A percentile compares a stretch with the other conserved stretches of the same genome.
Conservation (phyloP, 2,888 invertebrate genomes). For the Abrostola tripartita region DNA sequence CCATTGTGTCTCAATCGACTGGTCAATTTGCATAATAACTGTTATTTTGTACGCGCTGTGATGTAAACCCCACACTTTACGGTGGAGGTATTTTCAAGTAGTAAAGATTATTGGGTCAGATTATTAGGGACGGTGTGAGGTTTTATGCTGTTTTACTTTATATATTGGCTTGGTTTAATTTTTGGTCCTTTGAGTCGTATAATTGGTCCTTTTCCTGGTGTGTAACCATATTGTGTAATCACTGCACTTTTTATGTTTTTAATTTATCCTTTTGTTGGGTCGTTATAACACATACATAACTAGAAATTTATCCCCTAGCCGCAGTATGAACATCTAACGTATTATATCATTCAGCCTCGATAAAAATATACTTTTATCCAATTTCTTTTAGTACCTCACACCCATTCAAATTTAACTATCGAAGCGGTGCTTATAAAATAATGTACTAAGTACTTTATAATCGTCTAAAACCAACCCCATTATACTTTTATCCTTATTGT, state of each 20-base stretch:
- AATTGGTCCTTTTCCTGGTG: too few species aligned
- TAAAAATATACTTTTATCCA: too few species aligned
- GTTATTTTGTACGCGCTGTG: slow-evolving; percentile 53
- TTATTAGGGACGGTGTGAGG: slow-evolving; percentile 26
- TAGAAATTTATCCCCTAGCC: too few species aligned
- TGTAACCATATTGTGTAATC: too few species aligned
- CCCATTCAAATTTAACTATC: too few species aligned
- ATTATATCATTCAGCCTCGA: too few species aligned
- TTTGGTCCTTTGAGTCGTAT: not conserved
- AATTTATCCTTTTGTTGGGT: too few species aligned
- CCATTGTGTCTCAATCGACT: slow-evolving; percentile 59
- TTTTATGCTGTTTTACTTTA: slow-evolving; percentile 21
- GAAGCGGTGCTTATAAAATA: too few species aligned
- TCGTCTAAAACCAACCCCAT: not conserved
- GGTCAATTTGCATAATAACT: slow-evolving; percentile 61
- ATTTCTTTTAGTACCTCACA: too few species aligned
- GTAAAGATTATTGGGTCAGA: slow-evolving; percentile 54
- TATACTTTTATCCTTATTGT: slow-evolving; percentile 15
- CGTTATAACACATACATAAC: too few species aligned
- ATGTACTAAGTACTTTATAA: not conserved
- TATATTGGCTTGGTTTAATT: slow-evolving; percentile 9
- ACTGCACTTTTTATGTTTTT: too few species aligned
- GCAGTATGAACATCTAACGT: too few species aligned
- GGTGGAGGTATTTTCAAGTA: slow-evolving; percentile 37
- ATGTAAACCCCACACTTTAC: slow-evolving; percentile 36